A percentile compares a stretch with the other conserved stretches of the same genome.
These are phyloP conservation scores for Meteorus sp. DNA, from an alignment of 1,140 invertebrate species.

Conservation along the genomic window DNA sequence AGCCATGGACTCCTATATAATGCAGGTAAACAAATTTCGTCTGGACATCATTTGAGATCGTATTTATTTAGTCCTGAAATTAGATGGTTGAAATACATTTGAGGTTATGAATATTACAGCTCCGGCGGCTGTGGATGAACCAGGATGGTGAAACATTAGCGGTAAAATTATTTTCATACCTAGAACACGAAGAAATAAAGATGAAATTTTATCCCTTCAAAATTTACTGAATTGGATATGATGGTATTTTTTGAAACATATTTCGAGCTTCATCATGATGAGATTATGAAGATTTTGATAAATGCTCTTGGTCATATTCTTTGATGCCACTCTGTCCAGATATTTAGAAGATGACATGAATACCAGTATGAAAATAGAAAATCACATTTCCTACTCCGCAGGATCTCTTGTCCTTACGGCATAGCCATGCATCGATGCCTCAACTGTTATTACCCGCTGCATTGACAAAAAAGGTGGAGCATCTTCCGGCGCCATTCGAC, in stretches of 20 bases:
- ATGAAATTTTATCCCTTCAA: no score
- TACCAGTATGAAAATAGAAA: no score
- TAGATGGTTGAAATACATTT: background rate
- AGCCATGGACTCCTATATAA: slow-evolving; percentile 44
- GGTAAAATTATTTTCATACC: slow-evolving; percentile 35
- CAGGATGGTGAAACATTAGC: slow-evolving; percentile 64
- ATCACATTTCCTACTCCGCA: slow-evolving; percentile 34
- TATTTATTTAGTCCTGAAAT: background rate
- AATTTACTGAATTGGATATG: background rate
- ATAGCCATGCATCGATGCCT: slow-evolving; percentile 72
- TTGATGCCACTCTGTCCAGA: no score
- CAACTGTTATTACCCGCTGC: slow-evolving; percentile 71
- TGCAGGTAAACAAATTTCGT: slow-evolving; percentile 36
- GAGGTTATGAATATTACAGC: slow-evolving; percentile 33
- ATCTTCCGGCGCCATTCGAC: slow-evolving; percentile 74
- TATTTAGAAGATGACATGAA: no score
- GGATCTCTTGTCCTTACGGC: slow-evolving; percentile 74
- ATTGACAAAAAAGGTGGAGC: slow-evolving; percentile 70
- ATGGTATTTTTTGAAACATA: background rate
- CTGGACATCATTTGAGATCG: background rate
- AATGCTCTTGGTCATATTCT: no score
- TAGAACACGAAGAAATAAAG: no score
- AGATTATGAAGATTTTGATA: no score
- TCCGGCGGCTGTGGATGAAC: slow-evolving; percentile 55
- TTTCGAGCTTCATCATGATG: background rate